Base-by-base conservation (phyloP, 1,140 invertebrate species). In the Scaptomyza pallida region DNA sequence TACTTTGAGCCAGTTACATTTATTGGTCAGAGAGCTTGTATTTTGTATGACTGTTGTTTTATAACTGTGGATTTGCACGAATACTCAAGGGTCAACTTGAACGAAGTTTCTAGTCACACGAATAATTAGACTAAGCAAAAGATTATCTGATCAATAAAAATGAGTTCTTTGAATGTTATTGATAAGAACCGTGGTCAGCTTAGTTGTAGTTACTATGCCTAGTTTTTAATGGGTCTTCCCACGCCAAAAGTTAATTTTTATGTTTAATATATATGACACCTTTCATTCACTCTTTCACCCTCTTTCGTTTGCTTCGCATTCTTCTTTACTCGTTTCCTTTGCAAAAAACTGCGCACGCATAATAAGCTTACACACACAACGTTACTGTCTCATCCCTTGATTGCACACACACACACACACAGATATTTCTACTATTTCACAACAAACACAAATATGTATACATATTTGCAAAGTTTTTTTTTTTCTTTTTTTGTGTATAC, bases 291-390 rank as follows among this genome's bases (percentile, higher is more conserved):
- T 21, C 21, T 21, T 4, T 21, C 21, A 2, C 21, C 21, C 21
- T 21, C 21, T 21, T 21, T 4, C 21, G 4, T 4, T 21, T 21
- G 21, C 21, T 23, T 37, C n/a, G 40, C 30, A 35, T 23, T 13
- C 37, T 50, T 56, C 35, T 37, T 2, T 19, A 43, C 41, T 72
- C 17, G 26, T 26, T 45, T 21, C 16, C 40, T 10, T 13, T 64
- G 6, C n/a, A 12, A n/a, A 40, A 45, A 45, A 67, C 41, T 72
- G 69, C 69, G 69, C 69, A 72, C 62, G 63, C 69, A 67, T 55
- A 54, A 50, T 30, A 44, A 43, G n/a, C 35, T 33, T 41, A 19
- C n/a, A 10, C 47, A 40, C 17, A 33, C 48, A 45, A 0, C 1
- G 1, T 26, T 26, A 5, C 6, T 26, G 6, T 5, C 3, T 26